Base-by-base conservation (phyloP, 2,888 invertebrate species). In the Mesoligia furuncula region DNA sequence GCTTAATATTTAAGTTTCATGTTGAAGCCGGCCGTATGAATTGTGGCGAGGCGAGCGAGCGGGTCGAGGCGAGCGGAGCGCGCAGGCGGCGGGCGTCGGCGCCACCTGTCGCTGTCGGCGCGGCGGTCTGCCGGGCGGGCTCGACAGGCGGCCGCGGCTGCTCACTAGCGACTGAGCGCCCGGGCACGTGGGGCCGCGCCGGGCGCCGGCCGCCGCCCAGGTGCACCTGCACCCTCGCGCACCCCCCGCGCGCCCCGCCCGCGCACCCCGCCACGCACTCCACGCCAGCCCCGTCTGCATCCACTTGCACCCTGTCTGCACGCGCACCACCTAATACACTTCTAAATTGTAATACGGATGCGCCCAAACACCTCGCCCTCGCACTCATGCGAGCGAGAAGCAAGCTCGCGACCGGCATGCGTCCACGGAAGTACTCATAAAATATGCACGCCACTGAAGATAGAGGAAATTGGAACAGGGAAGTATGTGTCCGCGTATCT, bases 161-260 rank as follows among this genome's bases (percentile, higher is more conserved):
- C 93, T 93, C 90, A 90, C 92, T 90, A 91, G 93, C 94, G 92
- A 94, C 95, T 95, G 80, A 79, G 90, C 86, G 92, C 93, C 94
- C 94, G 94, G 95, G 95, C 95, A 95, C 95, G 95, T 94, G 95
- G 93, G 89, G 90, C 90, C 84, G 88, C 90, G 90, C 93, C 91
- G 91, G 91, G 92, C 91, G 93, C 92, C 94, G 93, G 91, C 93
- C 94, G 94, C 95, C 95, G 95, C 95, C 95, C 95, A 95, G 95
- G 95, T 95, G 95, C 95, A 95, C 93, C 91, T 91, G 93, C 94
- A 90, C 93, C 91, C 91, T 90, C 91, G 90, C 90, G 86, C 90
- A 84, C 87, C 85, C 83, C 82, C 62, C 79, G 39, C 72, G 59
- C 84, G 9, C 15, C 54, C 93, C 93, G 92, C 94, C 95, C 95